phyloP scores from a whole-genome alignment of 2,113 vertebrate species.

The Engraulis encrasicolus region DNA sequence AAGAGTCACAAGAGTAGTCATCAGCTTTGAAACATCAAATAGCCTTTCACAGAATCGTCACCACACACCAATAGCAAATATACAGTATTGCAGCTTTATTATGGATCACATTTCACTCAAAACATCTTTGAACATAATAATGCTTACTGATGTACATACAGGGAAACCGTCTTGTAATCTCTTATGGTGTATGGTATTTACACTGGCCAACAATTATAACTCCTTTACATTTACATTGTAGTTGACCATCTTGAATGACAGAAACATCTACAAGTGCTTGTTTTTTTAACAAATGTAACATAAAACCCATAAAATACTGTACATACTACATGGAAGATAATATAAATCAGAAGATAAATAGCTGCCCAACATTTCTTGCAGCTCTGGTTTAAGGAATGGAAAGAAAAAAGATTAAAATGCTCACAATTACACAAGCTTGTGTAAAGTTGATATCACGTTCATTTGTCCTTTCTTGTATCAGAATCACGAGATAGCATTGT shows the following conservation, averaged over 20 bases:
- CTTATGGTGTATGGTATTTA: background rate
- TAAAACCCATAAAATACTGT: background rate
- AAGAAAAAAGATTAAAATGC: background rate
- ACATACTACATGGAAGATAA: background rate
- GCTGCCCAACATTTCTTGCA: background rate
- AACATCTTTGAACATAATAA: background rate
- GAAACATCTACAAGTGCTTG: background rate
- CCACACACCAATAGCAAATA: too few relatives aligned
- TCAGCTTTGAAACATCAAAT: too few relatives aligned
- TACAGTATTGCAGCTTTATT: background rate
- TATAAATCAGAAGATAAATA: background rate
- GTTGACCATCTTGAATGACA: background rate
- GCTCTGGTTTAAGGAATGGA: background rate
- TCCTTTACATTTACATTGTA: background rate
- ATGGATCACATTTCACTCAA: background rate
- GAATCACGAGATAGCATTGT: background rate
- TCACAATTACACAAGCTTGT: background rate
- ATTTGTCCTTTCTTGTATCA: constrained; percentile 9
- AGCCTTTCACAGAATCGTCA: too few relatives aligned
- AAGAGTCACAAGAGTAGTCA: too few relatives aligned
- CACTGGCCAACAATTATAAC: background rate
- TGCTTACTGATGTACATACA: background rate
- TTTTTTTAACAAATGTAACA: background rate
- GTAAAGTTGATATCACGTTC: background rate
- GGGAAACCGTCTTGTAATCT: background rate